A percentile compares a stretch with the other conserved stretches of the same genome.
Evolutionary conservation across 2,797 vertebrate species (phyloP).

Genomic region (Simalia tracyae): DNA sequence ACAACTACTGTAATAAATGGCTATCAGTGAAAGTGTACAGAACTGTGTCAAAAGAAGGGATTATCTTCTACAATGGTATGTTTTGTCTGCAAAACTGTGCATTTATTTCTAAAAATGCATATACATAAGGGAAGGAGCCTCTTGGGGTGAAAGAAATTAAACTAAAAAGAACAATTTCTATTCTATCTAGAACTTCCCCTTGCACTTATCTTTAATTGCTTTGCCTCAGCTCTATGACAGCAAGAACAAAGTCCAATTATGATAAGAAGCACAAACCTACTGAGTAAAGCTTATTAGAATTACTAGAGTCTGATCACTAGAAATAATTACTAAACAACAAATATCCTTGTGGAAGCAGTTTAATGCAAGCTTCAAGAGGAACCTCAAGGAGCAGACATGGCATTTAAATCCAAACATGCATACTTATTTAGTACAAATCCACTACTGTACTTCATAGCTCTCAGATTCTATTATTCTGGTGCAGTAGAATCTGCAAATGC

Average conservation of each 20-base stretch:
- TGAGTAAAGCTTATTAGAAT: conserved; percentile 30
- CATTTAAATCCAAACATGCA: conserved; percentile 4
- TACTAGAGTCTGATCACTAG: conserved; percentile 23
- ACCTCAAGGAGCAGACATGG: background rate
- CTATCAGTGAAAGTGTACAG: background rate
- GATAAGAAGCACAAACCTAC: conserved; percentile 36
- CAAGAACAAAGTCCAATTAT: conserved; percentile 35
- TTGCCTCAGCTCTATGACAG: conserved; percentile 20
- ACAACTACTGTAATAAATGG: conserved; percentile 7
- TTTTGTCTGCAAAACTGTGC: conserved; percentile 6
- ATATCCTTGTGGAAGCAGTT: conserved; percentile 22
- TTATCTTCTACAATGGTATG: background rate
- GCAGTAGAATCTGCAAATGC: background rate
- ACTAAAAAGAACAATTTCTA: conserved; percentile 24
- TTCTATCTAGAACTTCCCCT: conserved; percentile 22
- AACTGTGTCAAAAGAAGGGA: background rate
- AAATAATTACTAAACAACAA: conserved; percentile 31
- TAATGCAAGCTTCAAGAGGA: conserved; percentile 5
- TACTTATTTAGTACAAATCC: background rate
- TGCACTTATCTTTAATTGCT: conserved; percentile 36
- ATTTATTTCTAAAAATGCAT: conserved; percentile 18
- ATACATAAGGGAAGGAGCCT: background rate
- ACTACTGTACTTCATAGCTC: background rate
- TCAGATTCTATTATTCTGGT: background rate
- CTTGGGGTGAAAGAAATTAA: conserved; percentile 14